phyloP scores from a whole-genome alignment of 2,113 vertebrate genomes.

The Amia ocellicauda region DNA sequence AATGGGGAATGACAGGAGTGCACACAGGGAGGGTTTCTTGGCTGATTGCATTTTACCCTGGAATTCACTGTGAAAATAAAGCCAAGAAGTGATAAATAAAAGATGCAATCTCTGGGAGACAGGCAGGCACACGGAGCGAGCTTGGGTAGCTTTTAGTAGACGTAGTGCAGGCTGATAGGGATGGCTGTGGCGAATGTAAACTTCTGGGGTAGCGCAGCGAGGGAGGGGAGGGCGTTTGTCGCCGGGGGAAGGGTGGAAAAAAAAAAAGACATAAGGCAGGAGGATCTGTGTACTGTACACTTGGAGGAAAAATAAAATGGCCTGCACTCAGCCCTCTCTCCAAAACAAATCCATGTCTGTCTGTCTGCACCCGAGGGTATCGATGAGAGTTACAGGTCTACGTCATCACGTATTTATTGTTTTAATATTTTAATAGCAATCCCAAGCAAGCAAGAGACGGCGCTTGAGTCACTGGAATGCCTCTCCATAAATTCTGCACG shows the following conservation, averaged over 20 bases:
- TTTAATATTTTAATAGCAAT: conserved; percentile 7
- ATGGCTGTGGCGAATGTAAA: conserved; percentile 45
- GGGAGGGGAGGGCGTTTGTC: conserved; percentile 29
- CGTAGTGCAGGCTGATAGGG: conserved; percentile 64
- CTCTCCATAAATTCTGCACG: neutral
- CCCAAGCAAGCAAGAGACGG: neutral
- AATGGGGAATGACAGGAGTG: conserved; percentile 89
- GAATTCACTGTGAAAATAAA: conserved; percentile 95
- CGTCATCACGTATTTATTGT: neutral
- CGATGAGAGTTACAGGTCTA: conserved; percentile 4
- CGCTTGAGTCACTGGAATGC: no score
- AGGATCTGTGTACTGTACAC: neutral
- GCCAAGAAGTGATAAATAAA: conserved; percentile 92
- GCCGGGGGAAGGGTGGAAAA: conserved; percentile 5
- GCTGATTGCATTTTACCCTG: conserved; percentile 91
- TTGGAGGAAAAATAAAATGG: conserved; percentile 15
- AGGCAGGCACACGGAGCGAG: conserved; percentile 62
- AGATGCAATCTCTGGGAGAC: conserved; percentile 84
- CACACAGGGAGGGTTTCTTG: conserved; percentile 86
- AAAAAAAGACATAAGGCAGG: neutral
- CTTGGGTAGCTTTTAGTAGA: conserved; percentile 62
- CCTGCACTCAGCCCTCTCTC: neutral
- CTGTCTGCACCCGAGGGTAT: conserved; percentile 29
- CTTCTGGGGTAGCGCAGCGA: conserved; percentile 17
- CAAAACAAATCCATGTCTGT: conserved; percentile 9